A percentile compares a stretch with the other conserved stretches of the same genome.
Evolutionary conservation across 2,113 vertebrate genomes (phyloP).

Genomic region (Nannobrachium achirus): DNA sequence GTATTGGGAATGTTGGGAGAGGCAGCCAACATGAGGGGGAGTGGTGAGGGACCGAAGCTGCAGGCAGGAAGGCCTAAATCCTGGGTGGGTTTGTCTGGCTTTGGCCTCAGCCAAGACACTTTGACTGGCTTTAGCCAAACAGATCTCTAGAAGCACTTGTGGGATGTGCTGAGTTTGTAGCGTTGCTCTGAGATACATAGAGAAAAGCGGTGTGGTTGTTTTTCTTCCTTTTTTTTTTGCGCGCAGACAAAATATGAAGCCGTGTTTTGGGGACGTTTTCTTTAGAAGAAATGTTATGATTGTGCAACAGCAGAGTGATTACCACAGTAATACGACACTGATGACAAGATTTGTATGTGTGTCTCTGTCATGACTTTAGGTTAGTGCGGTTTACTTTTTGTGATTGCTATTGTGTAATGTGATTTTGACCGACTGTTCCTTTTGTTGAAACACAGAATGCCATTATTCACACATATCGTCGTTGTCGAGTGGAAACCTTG

Average conservation of each 20-base stretch:
- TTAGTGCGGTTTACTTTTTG: too few species aligned
- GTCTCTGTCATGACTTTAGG: not conserved
- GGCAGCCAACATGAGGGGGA: conserved; percentile 36
- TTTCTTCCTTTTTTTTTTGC: too few species aligned
- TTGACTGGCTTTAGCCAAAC: conserved; percentile 21
- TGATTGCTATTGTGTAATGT: too few species aligned
- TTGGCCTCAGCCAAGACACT: conserved; percentile 26
- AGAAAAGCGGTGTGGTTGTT: too few species aligned
- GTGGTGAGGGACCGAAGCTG: conserved; percentile 25
- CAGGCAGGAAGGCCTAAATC: conserved; percentile 56
- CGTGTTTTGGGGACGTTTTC: too few species aligned
- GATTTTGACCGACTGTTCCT: not conserved
- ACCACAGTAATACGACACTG: not conserved
- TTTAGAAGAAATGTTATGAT: not conserved
- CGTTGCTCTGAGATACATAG: conserved; percentile 17
- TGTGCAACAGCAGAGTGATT: not conserved
- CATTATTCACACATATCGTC: not conserved
- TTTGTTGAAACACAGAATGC: conserved; percentile 3
- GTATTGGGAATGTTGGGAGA: conserved; percentile 29
- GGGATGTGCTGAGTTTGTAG: conserved; percentile 31
- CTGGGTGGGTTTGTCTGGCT: conserved; percentile 48
- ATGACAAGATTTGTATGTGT: not conserved
- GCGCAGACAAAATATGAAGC: too few species aligned
- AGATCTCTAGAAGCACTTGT: conserved; percentile 14
- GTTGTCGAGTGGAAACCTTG: too few species aligned